A percentile compares a stretch with the other conserved stretches of the same genome.
Evolutionary conservation across 2,113 vertebrate genomes (phyloP).

Genomic region (Apodemus speciosus): DNA sequence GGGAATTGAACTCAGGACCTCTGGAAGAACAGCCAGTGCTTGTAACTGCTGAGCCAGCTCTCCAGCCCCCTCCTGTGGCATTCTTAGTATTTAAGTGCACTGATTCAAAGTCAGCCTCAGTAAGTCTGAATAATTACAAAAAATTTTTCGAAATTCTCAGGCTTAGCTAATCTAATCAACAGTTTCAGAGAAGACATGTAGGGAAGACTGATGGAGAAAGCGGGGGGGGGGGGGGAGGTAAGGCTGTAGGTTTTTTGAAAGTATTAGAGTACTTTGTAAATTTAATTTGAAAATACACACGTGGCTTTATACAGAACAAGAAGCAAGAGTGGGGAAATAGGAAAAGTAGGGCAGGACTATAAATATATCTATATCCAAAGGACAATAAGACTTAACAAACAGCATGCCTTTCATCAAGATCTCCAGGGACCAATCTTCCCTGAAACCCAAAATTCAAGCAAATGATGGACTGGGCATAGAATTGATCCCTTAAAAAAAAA

Average conservation of each 20-base stretch:
- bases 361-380: not conserved
- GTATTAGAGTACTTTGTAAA: not conserved
- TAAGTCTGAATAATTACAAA: conserved; percentile 31
- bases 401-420: not conserved
- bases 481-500: not conserved
- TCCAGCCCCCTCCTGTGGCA: not conserved
- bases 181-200: conserved; percentile 7
- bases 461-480: not conserved
- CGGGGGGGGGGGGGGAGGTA: not conserved
- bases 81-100: not conserved
- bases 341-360: not conserved
- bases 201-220: not conserved
- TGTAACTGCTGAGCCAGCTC: no score
- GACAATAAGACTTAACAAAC: not conserved
- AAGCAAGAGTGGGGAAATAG: not conserved
- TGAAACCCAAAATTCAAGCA: not conserved
- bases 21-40: no score
- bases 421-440: not conserved
- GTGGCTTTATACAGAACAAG: not conserved
- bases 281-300: not conserved
- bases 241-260: not conserved
- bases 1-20: no score
- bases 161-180: not conserved
- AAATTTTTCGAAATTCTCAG: not conserved
- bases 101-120: conserved; percentile 17